Percentiles rank a stretch among this genome's conserved stretches.
Conservation (phyloP, 2,113 vertebrate genomes). For the Rhinopithecus roxellana region DNA sequence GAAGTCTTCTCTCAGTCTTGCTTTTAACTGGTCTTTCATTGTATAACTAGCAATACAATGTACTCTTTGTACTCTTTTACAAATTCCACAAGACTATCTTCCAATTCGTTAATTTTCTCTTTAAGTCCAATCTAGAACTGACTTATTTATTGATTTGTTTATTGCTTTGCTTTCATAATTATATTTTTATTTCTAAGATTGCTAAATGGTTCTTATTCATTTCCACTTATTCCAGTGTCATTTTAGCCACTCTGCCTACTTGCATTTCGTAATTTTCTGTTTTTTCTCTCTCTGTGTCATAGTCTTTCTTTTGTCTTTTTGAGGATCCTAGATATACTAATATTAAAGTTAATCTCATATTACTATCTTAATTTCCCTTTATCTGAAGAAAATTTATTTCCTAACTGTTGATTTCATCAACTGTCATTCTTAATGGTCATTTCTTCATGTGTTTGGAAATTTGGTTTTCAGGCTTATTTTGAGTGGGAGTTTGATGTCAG, state of each 20-base stretch:
- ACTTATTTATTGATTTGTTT: background rate
- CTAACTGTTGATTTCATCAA: background rate
- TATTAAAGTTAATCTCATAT: background rate
- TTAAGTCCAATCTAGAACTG: background rate
- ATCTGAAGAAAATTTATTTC: background rate
- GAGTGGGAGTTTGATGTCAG: background rate
- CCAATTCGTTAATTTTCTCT: constrained; percentile 24
- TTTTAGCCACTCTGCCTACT: background rate
- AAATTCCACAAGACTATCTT: background rate
- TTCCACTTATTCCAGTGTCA: background rate
- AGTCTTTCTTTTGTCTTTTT: background rate
- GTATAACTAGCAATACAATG: background rate
- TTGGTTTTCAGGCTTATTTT: background rate
- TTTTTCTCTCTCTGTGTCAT: background rate
- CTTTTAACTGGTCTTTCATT: background rate
- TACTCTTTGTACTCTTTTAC: background rate
- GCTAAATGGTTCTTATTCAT: background rate
- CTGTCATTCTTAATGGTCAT: background rate
- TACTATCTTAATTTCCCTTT: background rate
- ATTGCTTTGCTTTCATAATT: constrained; percentile 18
- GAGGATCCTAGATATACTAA: background rate
- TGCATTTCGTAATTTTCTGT: background rate
- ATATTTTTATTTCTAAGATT: constrained; percentile 34
- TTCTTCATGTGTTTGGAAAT: background rate
- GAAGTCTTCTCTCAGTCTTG: background rate